Evolutionary conservation across 2,113 vertebrate species (phyloP), one percentile per base, ranked within the genome.

Genomic region (Athene noctua): DNA sequence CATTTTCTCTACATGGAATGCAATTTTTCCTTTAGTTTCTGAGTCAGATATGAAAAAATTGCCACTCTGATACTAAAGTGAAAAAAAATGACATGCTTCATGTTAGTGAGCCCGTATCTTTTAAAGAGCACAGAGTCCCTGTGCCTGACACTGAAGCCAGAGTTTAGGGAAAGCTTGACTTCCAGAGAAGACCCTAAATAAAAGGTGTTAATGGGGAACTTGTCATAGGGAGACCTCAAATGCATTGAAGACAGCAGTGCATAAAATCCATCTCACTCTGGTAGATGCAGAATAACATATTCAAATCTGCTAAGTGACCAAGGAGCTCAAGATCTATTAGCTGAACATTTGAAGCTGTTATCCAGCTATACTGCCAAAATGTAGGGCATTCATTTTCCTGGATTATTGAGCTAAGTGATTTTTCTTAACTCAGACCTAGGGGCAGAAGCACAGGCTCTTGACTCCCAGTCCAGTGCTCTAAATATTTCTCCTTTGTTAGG

Each of bases 381-480:
- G 90, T 95, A 93, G 96, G 93, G 71, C 93, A 94, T 84, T 86
- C 88, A 32, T 96, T 94, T 95, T 95, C 86, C 91, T 94, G 92
- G 80, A 94, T 91, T 91, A 91, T 86, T 91, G 92, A 96, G 86
- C 89, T 92, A 94, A 95, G 89, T 94, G 40, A 72, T 88, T 96
- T 92, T 84, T 81, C 86, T 88, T 61, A 59, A 80, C 80, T 96
- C 83, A 92, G 88, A 92, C 86, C 95, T 89, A 92, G 80, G 73
- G 94, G 77, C 97, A 96, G 88, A 78, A 94, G 79, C 65, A 68
- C 19, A 42, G 58, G 68, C 73, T 88, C 88, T 61, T 84, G 82
- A 72, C 75, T 93, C 80, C 52, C 61, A 75, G 52, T 91, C 77
- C 70, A 65, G 36, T 0, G 11, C 65, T 81, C 80, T 71, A 84